Evolutionary conservation across 2,113 vertebrate genomes (phyloP), one percentile per base, ranked within the genome.

Genomic region (Leucoraja erinaceus): DNA sequence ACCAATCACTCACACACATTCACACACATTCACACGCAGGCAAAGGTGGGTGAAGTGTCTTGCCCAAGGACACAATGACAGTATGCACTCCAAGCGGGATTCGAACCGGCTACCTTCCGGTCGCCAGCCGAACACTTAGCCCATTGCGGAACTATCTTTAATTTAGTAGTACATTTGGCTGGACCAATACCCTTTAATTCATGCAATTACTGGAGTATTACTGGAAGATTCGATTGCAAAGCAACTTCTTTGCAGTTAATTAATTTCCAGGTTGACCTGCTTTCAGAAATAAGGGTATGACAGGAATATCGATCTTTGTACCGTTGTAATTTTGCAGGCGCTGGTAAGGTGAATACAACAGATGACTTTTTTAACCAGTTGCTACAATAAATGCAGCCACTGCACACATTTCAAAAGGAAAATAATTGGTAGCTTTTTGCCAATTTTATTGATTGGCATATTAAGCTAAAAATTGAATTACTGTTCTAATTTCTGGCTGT

Each of bases 201-300:
- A 61, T 86, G 63, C 1, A 1, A 14, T 86, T 86, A 63, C 59
- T 7, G 7, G 28, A 86, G 61, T 61, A 86, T 61, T 86, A n/a
- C 16, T n/a, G 54, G n/a, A n/a, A 86, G 56, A n/a, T 25, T 25
- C 28, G 25, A 18, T 86, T 63, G 61, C 83, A 63, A 1, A 63
- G 83, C 28, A 86, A 63, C 56, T 86, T 86, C 83, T 86, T 63
- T 12, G 5, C 83, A 86, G 56, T 28, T 86, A 25, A 86, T 86
- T 86, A 86, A 86, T 86, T 86, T 63, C 83, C 59, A 86, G 83
- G 61, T 31, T 63, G 56, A 86, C 10, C 31, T 63, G 59, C 83
- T 86, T 63, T 63, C 83, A 86, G 59, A 86, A 63, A 86, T 86
- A 84, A 61, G 25, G 16, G 9, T 31, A 63, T 86, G 28, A 63